Evolutionary conservation across 2,113 vertebrate genomes (phyloP).

Genomic region (pig (Sus scrofa)): T2T-Sscrofa CM000816.6:11820001-11820500

Average conservation of each 20-base stretch:
- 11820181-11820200: conserved; percentile 22
- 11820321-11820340: neutral
- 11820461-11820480: neutral
- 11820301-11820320: neutral
- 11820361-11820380: neutral
- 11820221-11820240: conserved; percentile 46
- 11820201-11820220: conserved; percentile 19
- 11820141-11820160: neutral
- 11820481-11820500: conserved; percentile 13
- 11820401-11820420: no score
- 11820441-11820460: neutral
- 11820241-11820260: neutral
- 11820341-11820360: no score
- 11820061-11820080: neutral
- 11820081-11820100: no score
- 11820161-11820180: neutral
- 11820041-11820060: neutral
- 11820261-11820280: neutral
- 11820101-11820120: no score
- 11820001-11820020: conserved; percentile 3
- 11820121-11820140: neutral
- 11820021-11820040: conserved; percentile 29
- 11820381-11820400: neutral
- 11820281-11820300: neutral
- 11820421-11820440: neutral